A percentile compares a stretch with the other conserved stretches of the same genome.
Evolutionary conservation across 2,113 vertebrate genomes (phyloP).

Genomic region (Ophthalmotilapia sp.): DNA sequence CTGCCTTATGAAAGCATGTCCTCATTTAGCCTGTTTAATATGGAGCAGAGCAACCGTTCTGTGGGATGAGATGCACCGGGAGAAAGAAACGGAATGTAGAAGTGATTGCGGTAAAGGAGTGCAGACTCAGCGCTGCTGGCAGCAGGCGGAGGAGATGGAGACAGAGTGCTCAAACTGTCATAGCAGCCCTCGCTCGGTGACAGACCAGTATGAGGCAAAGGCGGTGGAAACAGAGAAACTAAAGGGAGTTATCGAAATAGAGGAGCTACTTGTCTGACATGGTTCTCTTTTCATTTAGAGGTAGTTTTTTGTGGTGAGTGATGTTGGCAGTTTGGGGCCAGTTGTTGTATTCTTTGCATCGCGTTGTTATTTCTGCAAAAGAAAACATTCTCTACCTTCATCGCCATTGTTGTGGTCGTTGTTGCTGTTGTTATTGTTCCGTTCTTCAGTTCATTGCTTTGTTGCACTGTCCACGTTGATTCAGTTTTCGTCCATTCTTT

Average conservation of each 20-base stretch:
- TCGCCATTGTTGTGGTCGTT: not conserved
- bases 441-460: not conserved
- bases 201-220: slow-evolving; percentile 11
- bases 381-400: not conserved
- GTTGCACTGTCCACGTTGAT: not conserved
- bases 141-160: slow-evolving; percentile 2
- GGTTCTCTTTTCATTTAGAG: slow-evolving; percentile 51
- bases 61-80: not conserved
- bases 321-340: slow-evolving; percentile 73
- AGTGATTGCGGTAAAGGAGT: slow-evolving; percentile 48
- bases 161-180: slow-evolving; percentile 46
- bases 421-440: not conserved
- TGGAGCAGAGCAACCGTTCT: not conserved
- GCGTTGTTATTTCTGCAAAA: not conserved
- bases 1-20: slow-evolving; percentile 39
- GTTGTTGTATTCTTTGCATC: not conserved
- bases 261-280: slow-evolving; percentile 60
- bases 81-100: slow-evolving; percentile 54
- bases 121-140: slow-evolving; percentile 57
- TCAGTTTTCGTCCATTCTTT: not conserved
- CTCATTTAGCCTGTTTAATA: slow-evolving; percentile 59
- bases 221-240: not conserved
- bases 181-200: slow-evolving; percentile 45
- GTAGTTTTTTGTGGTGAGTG: slow-evolving; percentile 56
- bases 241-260: slow-evolving; percentile 22